A percentile compares a stretch with the other conserved stretches of the same genome.
Evolutionary conservation across 2,113 vertebrate species (phyloP).

Genomic region (Zosterops pallidus): DNA sequence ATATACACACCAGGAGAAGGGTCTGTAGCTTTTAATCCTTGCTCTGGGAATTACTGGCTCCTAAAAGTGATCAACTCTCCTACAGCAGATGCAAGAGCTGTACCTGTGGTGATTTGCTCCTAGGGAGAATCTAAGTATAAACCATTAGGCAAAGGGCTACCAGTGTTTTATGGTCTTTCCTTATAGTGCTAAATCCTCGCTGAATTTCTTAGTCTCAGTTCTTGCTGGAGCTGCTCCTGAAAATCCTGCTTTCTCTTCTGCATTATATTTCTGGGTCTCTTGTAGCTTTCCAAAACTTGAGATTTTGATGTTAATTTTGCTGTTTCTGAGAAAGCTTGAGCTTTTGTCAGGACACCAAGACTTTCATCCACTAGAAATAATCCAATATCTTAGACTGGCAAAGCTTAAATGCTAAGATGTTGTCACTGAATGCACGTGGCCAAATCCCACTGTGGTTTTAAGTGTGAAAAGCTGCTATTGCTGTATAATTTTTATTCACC

Average conservation of each 20-base stretch:
- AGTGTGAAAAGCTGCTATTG: background rate
- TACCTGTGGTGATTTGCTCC: background rate
- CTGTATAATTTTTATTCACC: background rate
- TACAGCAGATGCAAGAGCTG: background rate
- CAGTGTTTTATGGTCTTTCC: background rate
- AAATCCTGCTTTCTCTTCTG: background rate
- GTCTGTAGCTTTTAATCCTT: rapidly evolving
- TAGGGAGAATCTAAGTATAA: background rate
- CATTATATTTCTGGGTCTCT: background rate
- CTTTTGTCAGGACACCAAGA: background rate
- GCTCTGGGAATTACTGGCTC: rapidly evolving
- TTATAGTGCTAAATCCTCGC: rapidly evolving
- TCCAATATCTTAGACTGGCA: background rate
- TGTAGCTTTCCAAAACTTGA: background rate
- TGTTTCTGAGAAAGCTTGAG: background rate
- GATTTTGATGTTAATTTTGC: background rate
- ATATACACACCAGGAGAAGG: background rate
- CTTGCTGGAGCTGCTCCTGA: background rate
- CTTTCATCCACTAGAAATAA: background rate
- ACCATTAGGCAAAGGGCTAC: rapidly evolving
- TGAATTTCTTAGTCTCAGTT: background rate
- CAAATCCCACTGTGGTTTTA: background rate
- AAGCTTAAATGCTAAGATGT: background rate
- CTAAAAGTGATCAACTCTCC: rapidly evolving
- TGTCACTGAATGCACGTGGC: rapidly evolving